Conservation (phyloP, 2,888 invertebrate species). For the Linyphia triangularis region DNA sequence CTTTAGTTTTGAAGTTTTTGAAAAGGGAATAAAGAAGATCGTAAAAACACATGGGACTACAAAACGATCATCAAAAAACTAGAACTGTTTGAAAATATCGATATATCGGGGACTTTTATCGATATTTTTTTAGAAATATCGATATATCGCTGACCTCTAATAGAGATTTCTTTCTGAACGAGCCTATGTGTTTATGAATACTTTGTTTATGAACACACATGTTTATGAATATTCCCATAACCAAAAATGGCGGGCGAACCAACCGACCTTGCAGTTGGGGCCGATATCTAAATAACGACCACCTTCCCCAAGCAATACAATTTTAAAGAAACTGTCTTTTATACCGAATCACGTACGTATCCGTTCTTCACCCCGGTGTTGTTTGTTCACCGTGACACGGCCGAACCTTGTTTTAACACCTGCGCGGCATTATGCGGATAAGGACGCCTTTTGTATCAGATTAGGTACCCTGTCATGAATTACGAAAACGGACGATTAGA, state of each 20-base stretch:
- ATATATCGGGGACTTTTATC: no score
- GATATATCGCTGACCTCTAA: no score
- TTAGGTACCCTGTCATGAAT: conserved; percentile 45
- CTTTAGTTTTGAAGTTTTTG: no score
- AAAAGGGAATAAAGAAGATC: no score
- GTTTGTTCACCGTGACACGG: conserved; percentile 39
- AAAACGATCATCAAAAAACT: no score
- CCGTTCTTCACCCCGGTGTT: not conserved
- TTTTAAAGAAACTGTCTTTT: not conserved
- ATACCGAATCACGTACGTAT: conserved; percentile 1
- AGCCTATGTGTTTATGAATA: no score
- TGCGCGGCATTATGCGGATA: conserved; percentile 32
- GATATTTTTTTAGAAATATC: no score
- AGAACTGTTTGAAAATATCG: no score
- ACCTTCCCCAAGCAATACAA: not conserved
- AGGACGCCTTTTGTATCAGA: conserved; percentile 10
- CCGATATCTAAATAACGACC: not conserved
- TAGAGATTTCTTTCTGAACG: no score
- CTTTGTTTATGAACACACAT: no score
- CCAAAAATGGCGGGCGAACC: not conserved
- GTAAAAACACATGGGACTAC: no score
- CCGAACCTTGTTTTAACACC: conserved; percentile 66
- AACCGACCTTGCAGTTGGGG: not conserved
- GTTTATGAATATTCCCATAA: no score
- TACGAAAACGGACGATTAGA: conserved; percentile 17